phyloP scores from a whole-genome alignment of 2,888 invertebrate species.

The Serrognathus titanus region DNA sequence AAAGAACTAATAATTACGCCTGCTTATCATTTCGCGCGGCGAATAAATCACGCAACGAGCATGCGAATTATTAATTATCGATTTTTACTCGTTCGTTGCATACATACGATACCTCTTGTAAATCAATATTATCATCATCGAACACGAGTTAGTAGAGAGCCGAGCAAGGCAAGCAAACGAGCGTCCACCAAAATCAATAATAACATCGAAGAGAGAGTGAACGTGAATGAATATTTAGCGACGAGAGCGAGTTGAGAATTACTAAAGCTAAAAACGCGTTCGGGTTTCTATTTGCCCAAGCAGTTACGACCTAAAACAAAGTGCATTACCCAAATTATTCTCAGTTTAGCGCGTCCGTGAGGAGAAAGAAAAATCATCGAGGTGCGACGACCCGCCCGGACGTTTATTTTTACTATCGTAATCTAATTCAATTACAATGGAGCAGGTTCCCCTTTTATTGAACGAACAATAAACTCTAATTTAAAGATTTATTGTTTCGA shows the following conservation, averaged over 20 bases:
- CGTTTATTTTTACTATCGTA: conserved; percentile 4
- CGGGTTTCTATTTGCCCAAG: too few relatives aligned
- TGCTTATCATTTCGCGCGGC: conserved; percentile 7
- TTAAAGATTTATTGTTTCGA: conserved; percentile 14
- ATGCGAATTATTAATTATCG: conserved; percentile 17
- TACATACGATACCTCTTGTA: conserved; percentile 1
- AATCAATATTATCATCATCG: neutral
- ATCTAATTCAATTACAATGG: conserved; percentile 12
- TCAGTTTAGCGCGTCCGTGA: neutral
- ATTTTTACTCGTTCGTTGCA: conserved; percentile 8
- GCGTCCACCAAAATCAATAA: too few relatives aligned
- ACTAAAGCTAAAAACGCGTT: too few relatives aligned
- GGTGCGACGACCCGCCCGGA: neutral
- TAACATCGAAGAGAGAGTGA: too few relatives aligned
- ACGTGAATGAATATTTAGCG: too few relatives aligned
- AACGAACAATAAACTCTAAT: conserved; percentile 13
- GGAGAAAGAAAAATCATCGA: neutral
- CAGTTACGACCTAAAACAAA: neutral
- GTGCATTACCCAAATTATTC: neutral
- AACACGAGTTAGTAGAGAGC: neutral
- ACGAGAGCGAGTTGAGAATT: too few relatives aligned
- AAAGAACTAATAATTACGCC: conserved; percentile 16
- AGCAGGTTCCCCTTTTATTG: conserved; percentile 8
- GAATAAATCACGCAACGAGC: conserved; percentile 12
- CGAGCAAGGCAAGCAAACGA: too few relatives aligned